Evolutionary conservation across 2,113 vertebrate species (phyloP), one percentile per base, ranked within the genome.

Genomic region (Hepsetus odoe): DNA sequence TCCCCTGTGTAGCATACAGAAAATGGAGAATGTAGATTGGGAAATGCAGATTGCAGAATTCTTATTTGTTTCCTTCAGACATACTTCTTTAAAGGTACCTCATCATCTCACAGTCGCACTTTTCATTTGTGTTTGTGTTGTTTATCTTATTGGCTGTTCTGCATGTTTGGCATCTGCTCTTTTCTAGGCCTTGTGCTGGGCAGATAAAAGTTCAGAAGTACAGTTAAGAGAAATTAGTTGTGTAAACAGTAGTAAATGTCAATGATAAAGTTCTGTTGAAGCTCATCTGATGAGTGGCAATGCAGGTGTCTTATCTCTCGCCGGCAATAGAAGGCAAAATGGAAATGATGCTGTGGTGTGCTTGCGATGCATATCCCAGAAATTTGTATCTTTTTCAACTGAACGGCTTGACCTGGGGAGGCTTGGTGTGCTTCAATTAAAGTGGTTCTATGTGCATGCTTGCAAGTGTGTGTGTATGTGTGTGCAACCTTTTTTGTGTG

Each of bases 211-310:
- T 92, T 91, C 91, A 91, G 90, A 90, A 85, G 91, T 90, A 88
- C 90, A 90, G 91, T 92, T 93, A 92, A 92, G 91, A 92, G 90
- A 91, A 92, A 92, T 91, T 91, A 91, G 91, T 91, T 92, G 89
- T 90, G 91, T 91, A 92, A 93, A 92, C 91, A 90, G 87, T 89
- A 89, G 88, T 92, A 93, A 93, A 93, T 93, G 91, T 93, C 91
- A 93, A 86, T 88, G 90, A 91, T 92, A 92, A 93, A 92, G 87
- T 93, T 93, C 90, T 90, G 90, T 91, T 87, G 90, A 88, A 89
- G 91, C 91, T 89, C 91, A 92, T 92, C 92, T 92, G 90, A 91
- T 91, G 91, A 89, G n/a, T 66, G 77, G 84, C 86, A 74, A 86
- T 76, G 84, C 90, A 91, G 90, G 89, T 90, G 91, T 90, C 90